Percentiles rank a stretch among this genome's conserved stretches.
These are phyloP conservation scores for Sinella curviseta DNA, from an alignment of 1,140 invertebrate genomes.

Conservation along the genomic window DNA sequence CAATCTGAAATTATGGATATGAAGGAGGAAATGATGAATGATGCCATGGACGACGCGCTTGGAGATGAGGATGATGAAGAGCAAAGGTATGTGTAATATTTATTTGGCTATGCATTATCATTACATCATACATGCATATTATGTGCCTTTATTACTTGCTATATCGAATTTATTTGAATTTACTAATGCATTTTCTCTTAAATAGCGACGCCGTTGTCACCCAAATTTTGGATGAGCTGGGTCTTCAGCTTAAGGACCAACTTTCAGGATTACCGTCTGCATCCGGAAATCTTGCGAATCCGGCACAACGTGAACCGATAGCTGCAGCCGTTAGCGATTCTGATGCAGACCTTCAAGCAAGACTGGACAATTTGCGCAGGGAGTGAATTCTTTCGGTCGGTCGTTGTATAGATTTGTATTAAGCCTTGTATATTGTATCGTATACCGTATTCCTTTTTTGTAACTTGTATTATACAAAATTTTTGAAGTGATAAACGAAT, in stretches of 20 bases:
- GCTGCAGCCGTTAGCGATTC: constrained; percentile 72
- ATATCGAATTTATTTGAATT: neutral
- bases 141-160: neutral
- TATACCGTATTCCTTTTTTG: too few relatives aligned
- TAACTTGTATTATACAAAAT: too few relatives aligned
- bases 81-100: constrained; percentile 73
- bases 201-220: constrained; percentile 80
- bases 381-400: constrained; percentile 72
- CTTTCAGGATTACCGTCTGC: constrained; percentile 82
- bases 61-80: constrained; percentile 98
- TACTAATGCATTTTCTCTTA: neutral
- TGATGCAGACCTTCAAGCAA: constrained; percentile 91
- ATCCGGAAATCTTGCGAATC: constrained; percentile 55
- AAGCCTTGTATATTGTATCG: neutral
- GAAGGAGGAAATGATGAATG: constrained; percentile 99
- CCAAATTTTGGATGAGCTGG: constrained; percentile 95
- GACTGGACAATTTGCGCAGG: constrained; percentile 87
- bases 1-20: constrained; percentile 99
- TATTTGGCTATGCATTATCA: neutral
- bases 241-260: constrained; percentile 87
- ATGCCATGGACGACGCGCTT: constrained; percentile 99
- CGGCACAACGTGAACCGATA: constrained; percentile 51
- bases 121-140: neutral
- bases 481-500: too few relatives aligned
- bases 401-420: constrained; percentile 47